These are phyloP conservation scores for Iguana delicatissima DNA, from an alignment of 2,797 vertebrate species.

Conservation along the genomic window DNA sequence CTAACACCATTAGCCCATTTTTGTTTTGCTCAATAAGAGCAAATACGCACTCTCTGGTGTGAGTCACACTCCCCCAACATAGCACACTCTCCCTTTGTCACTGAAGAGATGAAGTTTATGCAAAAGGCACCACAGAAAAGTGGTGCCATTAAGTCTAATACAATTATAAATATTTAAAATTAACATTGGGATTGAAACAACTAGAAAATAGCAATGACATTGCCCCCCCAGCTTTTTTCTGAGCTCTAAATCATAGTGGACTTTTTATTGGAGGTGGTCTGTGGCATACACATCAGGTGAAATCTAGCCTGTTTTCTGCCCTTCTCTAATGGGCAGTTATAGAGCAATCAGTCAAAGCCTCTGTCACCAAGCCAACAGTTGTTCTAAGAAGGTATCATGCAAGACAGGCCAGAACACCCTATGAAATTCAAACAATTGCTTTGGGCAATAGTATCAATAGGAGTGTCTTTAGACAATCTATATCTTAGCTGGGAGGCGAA, in stretches of 20 bases:
- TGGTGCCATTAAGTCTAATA: not conserved
- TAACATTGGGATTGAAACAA: constrained; percentile 3
- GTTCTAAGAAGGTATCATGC: constrained; percentile 5
- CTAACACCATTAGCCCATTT: no score
- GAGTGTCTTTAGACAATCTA: no score
- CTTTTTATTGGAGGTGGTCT: not conserved
- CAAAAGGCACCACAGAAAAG: not conserved
- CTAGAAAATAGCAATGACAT: not conserved
- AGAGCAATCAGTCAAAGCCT: constrained; percentile 32
- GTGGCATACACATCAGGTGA: not conserved
- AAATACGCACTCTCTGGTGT: not conserved
- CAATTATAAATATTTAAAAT: not conserved
- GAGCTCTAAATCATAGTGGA: not conserved
- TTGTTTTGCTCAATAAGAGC: no score
- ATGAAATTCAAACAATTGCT: constrained; percentile 23
- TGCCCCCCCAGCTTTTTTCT: not conserved
- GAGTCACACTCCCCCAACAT: not conserved
- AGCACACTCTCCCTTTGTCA: not conserved
- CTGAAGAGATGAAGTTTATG: not conserved
- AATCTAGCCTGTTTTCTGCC: not conserved
- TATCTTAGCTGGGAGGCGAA: no score
- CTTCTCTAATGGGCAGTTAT: not conserved
- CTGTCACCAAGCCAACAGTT: constrained; percentile 38
- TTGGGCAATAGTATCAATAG: not conserved
- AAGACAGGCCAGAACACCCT: constrained; percentile 52